These are phyloP conservation scores for Pachyseris speciosa DNA, from an alignment of 64 coral and sea anemone species.

Conservation along the genomic window DNA sequence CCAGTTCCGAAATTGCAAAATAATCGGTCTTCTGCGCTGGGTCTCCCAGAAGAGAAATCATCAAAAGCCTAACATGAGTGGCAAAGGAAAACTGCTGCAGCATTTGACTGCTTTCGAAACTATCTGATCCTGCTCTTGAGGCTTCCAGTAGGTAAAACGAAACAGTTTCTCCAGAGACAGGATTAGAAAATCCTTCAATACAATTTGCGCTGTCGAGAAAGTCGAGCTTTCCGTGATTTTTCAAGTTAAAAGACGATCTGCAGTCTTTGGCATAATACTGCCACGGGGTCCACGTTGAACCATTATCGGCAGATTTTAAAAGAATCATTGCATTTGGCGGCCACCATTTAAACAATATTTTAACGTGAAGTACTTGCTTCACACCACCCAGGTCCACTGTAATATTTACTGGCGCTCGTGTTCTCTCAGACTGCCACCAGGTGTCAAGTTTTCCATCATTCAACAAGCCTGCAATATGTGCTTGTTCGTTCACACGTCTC, in stretches of 20 bases:
- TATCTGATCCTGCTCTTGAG: neutral
- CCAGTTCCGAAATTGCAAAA: slow-evolving; percentile 58
- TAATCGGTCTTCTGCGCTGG: slow-evolving; percentile 30
- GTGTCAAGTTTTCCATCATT: slow-evolving; percentile 30
- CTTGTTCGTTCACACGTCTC: neutral
- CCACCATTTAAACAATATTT: slow-evolving; percentile 16
- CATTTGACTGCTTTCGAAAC: slow-evolving; percentile 18
- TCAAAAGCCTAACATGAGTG: slow-evolving; percentile 43
- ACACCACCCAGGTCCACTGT: slow-evolving; percentile 1
- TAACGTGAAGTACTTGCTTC: slow-evolving; percentile 17
- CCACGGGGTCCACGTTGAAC: slow-evolving; percentile 3
- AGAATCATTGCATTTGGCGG: slow-evolving; percentile 2
- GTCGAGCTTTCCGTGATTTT: neutral
- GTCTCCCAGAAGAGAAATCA: slow-evolving; percentile 42
- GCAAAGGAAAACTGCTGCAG: slow-evolving; percentile 38
- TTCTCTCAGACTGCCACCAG: slow-evolving; percentile 28
- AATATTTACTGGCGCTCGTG: neutral
- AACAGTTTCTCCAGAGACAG: slow-evolving; percentile 16
- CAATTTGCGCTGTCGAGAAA: slow-evolving; percentile 20
- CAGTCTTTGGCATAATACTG: slow-evolving; percentile 27
- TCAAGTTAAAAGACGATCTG: slow-evolving; percentile 15
- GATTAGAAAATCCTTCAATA: slow-evolving; percentile 53
- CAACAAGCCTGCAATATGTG: neutral
- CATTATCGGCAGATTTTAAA: slow-evolving; percentile 39
- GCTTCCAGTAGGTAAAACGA: slow-evolving; percentile 50